A percentile compares a stretch with the other conserved stretches of the same genome.
Conservation (phyloP, 2,113 vertebrate genomes). For the Siniperca chuatsi region DNA sequence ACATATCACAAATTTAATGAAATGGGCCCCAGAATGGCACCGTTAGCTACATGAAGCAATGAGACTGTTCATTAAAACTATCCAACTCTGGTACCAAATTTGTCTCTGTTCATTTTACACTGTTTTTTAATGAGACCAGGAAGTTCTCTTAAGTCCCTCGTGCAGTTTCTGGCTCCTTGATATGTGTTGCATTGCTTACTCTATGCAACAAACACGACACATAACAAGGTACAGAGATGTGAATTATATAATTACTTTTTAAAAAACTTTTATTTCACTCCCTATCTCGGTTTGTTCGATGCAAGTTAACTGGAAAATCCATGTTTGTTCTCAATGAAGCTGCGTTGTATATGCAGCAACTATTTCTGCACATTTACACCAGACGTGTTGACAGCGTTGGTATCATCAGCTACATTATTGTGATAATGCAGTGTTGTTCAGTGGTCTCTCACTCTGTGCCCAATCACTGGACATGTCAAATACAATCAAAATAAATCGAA, state of each 20-base stretch:
- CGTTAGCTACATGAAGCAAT: not conserved
- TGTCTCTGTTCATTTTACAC: not conserved
- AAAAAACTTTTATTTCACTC: not conserved
- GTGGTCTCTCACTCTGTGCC: not conserved
- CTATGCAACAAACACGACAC: not conserved
- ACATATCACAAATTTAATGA: conserved; percentile 18
- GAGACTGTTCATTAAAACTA: conserved; percentile 30
- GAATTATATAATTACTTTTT: not conserved
- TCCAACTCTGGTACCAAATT: not conserved
- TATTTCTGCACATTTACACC: not conserved
- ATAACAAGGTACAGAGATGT: not conserved
- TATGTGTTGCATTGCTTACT: not conserved
- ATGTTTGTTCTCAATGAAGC: not conserved
- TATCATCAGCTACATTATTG: too few species aligned
- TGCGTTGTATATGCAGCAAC: not conserved
- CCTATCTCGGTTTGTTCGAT: not conserved
- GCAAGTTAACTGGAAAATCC: not conserved
- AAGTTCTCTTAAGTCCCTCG: not conserved
- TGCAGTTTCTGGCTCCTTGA: not conserved
- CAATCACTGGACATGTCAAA: not conserved
- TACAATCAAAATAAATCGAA: not conserved
- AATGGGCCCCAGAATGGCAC: not conserved
- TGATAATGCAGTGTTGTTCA: too few species aligned
- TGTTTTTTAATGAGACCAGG: not conserved
- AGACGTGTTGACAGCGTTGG: not conserved